Conservation (phyloP, 2,888 invertebrate species). For the Troides helena region DNA sequence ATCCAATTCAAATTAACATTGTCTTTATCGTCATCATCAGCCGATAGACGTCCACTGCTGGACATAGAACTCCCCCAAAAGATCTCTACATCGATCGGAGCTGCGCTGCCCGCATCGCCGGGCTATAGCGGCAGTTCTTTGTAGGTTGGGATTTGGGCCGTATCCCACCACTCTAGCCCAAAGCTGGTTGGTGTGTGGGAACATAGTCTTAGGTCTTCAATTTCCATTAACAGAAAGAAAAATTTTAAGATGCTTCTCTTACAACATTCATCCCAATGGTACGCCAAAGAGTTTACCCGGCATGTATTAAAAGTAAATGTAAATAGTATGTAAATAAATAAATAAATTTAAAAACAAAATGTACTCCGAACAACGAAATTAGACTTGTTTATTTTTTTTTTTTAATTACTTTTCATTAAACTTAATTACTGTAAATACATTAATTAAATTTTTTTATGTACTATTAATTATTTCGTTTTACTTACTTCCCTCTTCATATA, state of each 20-base stretch:
- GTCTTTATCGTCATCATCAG: too few species aligned
- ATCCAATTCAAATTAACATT: too few species aligned
- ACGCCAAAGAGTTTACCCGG: conserved; percentile 67
- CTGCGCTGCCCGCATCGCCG: too few species aligned
- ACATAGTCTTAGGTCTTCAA: too few species aligned
- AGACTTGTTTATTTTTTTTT: conserved; percentile 40
- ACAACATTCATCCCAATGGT: conserved; percentile 46
- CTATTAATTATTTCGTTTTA: not conserved
- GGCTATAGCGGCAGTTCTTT: too few species aligned
- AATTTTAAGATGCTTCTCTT: not conserved
- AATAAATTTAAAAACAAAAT: conserved; percentile 23
- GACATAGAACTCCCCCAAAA: too few species aligned
- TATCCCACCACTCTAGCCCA: too few species aligned
- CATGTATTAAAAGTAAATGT: conserved; percentile 41
- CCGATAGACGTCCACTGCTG: too few species aligned
- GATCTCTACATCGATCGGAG: too few species aligned
- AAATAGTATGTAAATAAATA: conserved; percentile 27
- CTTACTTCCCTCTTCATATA: too few species aligned
- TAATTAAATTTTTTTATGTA: conserved; percentile 28
- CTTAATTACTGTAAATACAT: conserved; percentile 26
- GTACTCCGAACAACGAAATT: conserved; percentile 44
- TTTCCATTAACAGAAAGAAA: not conserved
- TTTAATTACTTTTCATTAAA: conserved; percentile 18
- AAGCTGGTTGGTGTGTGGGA: too few species aligned
- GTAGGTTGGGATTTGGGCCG: too few species aligned